Percentiles rank a stretch among this genome's conserved stretches.
Evolutionary conservation across 2,113 vertebrate species (phyloP).

Genomic region (Cervus canadensis): DNA sequence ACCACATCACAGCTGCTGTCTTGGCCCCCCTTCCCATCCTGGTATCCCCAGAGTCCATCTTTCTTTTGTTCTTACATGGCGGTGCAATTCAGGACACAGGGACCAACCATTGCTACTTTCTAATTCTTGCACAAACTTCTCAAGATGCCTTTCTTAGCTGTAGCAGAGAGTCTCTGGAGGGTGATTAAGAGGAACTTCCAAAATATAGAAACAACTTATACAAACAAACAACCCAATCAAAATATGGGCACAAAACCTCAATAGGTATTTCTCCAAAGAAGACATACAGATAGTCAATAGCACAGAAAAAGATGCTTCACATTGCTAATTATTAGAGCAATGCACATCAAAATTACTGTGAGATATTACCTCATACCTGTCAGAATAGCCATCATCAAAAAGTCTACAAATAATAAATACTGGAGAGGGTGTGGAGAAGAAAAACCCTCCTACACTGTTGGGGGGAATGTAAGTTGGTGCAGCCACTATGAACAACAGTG

Average conservation of each 20-base stretch:
- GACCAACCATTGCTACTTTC: rapidly evolving
- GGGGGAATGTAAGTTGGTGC: not conserved
- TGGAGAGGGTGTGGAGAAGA: not conserved
- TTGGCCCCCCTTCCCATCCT: not conserved
- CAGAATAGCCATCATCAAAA: not conserved
- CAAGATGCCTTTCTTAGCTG: not conserved
- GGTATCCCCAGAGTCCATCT: rapidly evolving
- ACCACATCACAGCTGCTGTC: rapidly evolving
- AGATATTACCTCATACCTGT: not conserved
- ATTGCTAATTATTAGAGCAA: not conserved
- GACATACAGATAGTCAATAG: not conserved
- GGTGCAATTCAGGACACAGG: rapidly evolving
- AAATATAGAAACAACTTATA: not conserved
- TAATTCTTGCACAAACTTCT: rapidly evolving
- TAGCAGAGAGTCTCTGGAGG: too few species aligned
- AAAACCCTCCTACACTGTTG: not conserved
- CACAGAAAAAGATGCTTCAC: not conserved
- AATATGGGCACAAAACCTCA: not conserved
- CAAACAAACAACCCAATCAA: not conserved
- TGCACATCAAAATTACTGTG: not conserved
- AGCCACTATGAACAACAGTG: not conserved
- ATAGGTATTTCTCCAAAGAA: not conserved
- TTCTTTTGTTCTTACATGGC: rapidly evolving
- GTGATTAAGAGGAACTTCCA: not conserved
- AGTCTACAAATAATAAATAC: not conserved